A percentile compares a stretch with the other conserved stretches of the same genome.
Evolutionary conservation across 2,113 vertebrate genomes (phyloP).

Genomic region (Uria aalge): DNA sequence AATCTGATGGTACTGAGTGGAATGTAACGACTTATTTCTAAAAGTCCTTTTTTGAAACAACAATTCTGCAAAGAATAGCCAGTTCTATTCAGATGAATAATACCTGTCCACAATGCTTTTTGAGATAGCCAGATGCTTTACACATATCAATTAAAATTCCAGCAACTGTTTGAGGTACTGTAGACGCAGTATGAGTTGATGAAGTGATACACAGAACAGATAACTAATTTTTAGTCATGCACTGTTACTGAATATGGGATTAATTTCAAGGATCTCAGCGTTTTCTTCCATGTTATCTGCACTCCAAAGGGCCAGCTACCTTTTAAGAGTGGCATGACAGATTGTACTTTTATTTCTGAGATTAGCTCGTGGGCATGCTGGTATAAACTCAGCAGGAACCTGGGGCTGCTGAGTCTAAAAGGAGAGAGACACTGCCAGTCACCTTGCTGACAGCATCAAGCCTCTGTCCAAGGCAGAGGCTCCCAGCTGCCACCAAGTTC

Average conservation of each 20-base stretch:
- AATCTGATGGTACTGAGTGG: neutral
- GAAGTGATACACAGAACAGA: neutral
- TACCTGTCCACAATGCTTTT: neutral
- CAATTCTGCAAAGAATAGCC: neutral
- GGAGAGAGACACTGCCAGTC: neutral
- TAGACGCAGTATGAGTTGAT: neutral
- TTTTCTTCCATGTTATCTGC: slow-evolving; percentile 1
- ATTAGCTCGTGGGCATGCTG: neutral
- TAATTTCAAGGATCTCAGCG: neutral
- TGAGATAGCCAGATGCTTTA: neutral
- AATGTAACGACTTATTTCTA: neutral
- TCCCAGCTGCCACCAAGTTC: neutral
- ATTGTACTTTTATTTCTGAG: neutral
- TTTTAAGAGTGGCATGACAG: neutral
- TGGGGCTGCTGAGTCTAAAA: neutral
- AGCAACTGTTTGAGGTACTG: neutral
- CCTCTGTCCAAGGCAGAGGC: neutral
- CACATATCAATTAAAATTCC: neutral
- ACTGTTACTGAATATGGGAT: neutral
- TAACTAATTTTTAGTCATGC: neutral
- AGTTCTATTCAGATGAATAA: neutral
- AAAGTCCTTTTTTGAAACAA: neutral
- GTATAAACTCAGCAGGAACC: neutral
- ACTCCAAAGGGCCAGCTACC: neutral
- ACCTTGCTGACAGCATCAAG: neutral